Evolutionary conservation across 1,140 invertebrate species (phyloP), one percentile per base, ranked within the genome.

Genomic region (Gryon sp.): DNA sequence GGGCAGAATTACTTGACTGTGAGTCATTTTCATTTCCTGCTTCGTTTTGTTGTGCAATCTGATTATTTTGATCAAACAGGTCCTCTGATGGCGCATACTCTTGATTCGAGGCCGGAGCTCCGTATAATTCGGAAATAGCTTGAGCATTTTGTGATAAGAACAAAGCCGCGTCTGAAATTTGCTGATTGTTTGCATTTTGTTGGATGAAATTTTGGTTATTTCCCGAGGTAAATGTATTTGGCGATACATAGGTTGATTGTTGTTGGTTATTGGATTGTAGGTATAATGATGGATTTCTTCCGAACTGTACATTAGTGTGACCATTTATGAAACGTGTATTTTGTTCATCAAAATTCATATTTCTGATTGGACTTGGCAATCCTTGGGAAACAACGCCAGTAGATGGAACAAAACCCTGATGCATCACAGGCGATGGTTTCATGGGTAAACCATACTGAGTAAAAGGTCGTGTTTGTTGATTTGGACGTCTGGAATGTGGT

Each of bases 201-300:
- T 82, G 75, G 4, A 60, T 50, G 2, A 82, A 40, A 30, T 82
- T 79, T 15, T 83, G 79, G 34, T 46, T 24, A 12, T 53, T 41
- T 7, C 50, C 45, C 0, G 55, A 8, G 0, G 77, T 57, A 30
- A 88, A 88, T 4, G 28, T 32, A 5, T 70, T 20, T 1, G 76
- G 15, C 0, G 66, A 2, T 4, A 74, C 12, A 28, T 80, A 76
- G 0, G 11, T 12, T 0, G 87, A 87, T 2, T 87, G 57, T 18
- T 82, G 81, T 18, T 89, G 88, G 65, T 89, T 89, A 19, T 78
- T 80, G 0, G 88, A 87, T 11, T 87, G 88, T n/a, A 89, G 68
- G 57, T 89, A 89, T 30, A 86, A 82, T 0, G 87, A 85, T 2
- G 80, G 81, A 34, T 87, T 76, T 2, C 65, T 68, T 18, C 82